Conservation (phyloP, 2,113 vertebrate genomes). For the Spheniscus mendiculus region DNA sequence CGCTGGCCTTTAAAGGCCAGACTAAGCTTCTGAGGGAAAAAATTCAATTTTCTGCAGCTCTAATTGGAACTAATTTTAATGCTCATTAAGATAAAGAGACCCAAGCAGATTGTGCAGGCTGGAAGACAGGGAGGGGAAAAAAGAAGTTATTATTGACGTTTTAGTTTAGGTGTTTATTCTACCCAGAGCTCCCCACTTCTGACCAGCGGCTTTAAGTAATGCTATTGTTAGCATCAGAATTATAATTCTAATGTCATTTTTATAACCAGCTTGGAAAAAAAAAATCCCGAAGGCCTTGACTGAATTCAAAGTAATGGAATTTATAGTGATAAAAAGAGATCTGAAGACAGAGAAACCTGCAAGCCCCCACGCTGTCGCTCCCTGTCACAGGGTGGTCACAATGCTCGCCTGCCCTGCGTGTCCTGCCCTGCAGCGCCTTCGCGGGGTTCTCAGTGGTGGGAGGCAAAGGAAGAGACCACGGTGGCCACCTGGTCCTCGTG, state of each 20-base stretch:
- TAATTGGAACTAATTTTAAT: slow-evolving; percentile 43
- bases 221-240: neutral
- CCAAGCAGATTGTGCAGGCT: neutral
- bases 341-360: neutral
- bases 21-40: neutral
- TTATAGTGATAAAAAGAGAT: neutral
- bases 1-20: slow-evolving; percentile 11
- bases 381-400: accelerated
- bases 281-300: neutral
- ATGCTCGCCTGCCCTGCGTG: accelerated
- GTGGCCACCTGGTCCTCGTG: accelerated
- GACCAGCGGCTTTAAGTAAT: neutral
- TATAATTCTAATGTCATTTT: slow-evolving; percentile 8
- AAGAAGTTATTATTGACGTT: slow-evolving; percentile 32
- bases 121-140: neutral
- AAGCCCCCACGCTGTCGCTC: accelerated
- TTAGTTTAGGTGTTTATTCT: slow-evolving; percentile 28
- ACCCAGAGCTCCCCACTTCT: neutral
- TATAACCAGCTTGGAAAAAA: neutral
- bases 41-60: slow-evolving; percentile 8
- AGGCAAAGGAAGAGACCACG: neutral
- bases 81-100: slow-evolving; percentile 5
- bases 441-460: accelerated
- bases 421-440: neutral
- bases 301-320: neutral